These are phyloP conservation scores for Jordanella pulchra DNA, from an alignment of 2,797 vertebrate species.

Conservation along the genomic window DNA sequence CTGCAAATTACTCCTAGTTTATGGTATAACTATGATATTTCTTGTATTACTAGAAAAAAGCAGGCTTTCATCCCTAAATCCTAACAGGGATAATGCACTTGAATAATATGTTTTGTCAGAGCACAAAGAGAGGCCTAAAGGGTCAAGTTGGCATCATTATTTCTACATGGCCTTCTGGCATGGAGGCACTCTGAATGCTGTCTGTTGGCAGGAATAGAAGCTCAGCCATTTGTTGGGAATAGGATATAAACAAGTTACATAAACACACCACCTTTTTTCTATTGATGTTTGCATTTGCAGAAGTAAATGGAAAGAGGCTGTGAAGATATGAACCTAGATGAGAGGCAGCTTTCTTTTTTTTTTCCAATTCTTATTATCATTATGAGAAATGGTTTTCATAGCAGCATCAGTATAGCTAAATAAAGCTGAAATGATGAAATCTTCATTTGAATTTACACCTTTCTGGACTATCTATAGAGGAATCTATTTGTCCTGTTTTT, in stretches of 20 bases:
- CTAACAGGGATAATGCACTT: conserved; percentile 57
- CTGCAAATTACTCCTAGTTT: conserved; percentile 14
- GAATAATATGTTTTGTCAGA: conserved; percentile 50
- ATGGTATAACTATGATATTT: conserved; percentile 43
- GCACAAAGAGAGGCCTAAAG: conserved; percentile 63
- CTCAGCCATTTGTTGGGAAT: conserved; percentile 49
- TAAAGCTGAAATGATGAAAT: conserved; percentile 49
- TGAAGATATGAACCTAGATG: conserved; percentile 49
- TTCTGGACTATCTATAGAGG: conserved; percentile 23
- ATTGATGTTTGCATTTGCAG: conserved; percentile 8
- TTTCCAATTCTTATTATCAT: conserved; percentile 45
- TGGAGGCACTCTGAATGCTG: conserved; percentile 4
- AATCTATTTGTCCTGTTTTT: conserved; percentile 27
- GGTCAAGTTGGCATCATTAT: conserved; percentile 51
- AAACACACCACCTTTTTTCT: conserved; percentile 27
- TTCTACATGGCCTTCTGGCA: conserved; percentile 41
- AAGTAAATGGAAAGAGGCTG: conserved; percentile 26
- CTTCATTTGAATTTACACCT: conserved; percentile 24
- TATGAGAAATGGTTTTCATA: conserved; percentile 31
- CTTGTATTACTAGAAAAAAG: conserved; percentile 36
- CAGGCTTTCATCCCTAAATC: conserved; percentile 49
- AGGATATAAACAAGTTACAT: conserved; percentile 49
- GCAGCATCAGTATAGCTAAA: conserved; percentile 51
- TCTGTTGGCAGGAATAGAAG: conserved; percentile 29
- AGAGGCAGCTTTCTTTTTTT: conserved; percentile 30